Base-by-base conservation (phyloP, 2,797 vertebrate genomes). In the Microctenopoma lineatum region DNA sequence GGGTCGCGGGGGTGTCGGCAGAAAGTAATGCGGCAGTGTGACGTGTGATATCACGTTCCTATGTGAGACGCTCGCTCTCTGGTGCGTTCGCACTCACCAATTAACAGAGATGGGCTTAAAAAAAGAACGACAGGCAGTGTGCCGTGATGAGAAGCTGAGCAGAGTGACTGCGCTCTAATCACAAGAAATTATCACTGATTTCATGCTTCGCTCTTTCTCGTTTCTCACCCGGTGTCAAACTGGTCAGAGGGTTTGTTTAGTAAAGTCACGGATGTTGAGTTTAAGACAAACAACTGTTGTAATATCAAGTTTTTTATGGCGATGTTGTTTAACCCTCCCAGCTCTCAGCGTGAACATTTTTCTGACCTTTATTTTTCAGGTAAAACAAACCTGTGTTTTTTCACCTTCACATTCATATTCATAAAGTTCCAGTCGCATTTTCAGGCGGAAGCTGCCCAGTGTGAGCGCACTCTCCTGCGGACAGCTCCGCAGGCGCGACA, bases 71-170 rank as follows among this genome's bases (percentile, higher is more conserved):
- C 75, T 81, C 73, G 0, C 70, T 81, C 80, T 66, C 63, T 66
- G 70, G 62, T 66, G 87, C 42, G 39, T 89, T 92, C 76, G 29
- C 92, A 84, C 86, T 87, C 71, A 66, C 86, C 90, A 92, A 93
- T 93, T 93, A 93, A 83, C 88, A 80, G 72, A 64, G 75, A 68
- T 0, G 56, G 53, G 79, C 84, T 90, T 88, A 90, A 92, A 88
- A 88, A 84, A 86, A 87, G 55, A 68, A 18, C n/a, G 57, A 26
- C 71, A 60, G 58, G 80, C 69, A 36, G 63, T 34, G 16, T 7
- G 3, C 36, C 27, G 65, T 36, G 75, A 75, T 66, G 73, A 83
- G 73, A 51, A 15, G 57, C 53, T 11, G n/a, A 21, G 38, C 32
- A 26, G 73, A 59, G 58, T 5, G 57, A 61, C 73, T 67, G 53